Evolutionary conservation across 2,888 invertebrate species (phyloP), one percentile per base, ranked within the genome.

Genomic region (Cataglyphis cursor): DNA sequence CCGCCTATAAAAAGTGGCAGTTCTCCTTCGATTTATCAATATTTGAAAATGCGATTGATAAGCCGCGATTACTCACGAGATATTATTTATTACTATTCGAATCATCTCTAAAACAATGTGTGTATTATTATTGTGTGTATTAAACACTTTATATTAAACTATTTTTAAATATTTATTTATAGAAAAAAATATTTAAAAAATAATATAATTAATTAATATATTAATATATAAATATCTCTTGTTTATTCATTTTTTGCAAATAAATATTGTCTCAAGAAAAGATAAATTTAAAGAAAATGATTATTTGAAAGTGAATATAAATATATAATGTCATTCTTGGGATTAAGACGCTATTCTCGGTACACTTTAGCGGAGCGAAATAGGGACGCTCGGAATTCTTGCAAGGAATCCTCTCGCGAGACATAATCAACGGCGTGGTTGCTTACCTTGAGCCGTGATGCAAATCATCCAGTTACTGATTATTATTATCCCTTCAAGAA

Each of bases 21-120:
- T 78, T 38, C 38, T 28, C 75, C 31, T 51, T 54, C 51, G 48
- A 28, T 57, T 41, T 54, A 70, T 57, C 78, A 65, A 84, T 80
- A 84, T 78, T 84, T 64, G 57, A 84, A 78, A 70, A 15, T 38
- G 12, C 6, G 21, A 24, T 10, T 66, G 87, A 87, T 82, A 84
- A 86, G 65, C 35, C 35, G 65, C 61, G 62, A 76, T 80, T 54
- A 28, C 62, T 51, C 64, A 31, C 59, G 38, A 51, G 18, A n/a
- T 66, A 21, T 44, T 80, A 21, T 78, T 82, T 70, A 35, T 57
- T 64, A 48, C 21, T 62, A 6, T 6, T 48, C 44, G 3, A 44
- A 57, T 31, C 35, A 35, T 15, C 35, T 24, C 57, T 41, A 57
- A 24, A 8, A 21, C 15, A 44, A 44, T n/a, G n/a, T 48, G 8